Evolutionary conservation across 2,113 vertebrate genomes (phyloP).

Genomic region (Ellobius talpinus): DNA sequence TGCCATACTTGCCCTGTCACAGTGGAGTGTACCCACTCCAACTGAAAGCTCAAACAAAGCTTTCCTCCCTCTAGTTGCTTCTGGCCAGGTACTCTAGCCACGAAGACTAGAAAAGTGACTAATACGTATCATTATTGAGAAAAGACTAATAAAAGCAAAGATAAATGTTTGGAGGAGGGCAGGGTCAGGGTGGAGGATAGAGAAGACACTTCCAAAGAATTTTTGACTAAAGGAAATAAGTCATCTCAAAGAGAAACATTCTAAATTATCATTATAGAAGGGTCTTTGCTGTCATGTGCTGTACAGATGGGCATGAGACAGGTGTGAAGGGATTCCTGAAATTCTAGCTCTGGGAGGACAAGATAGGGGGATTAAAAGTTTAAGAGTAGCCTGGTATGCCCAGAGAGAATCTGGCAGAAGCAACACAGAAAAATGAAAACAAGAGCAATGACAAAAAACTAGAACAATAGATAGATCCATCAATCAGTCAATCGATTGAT

Average conservation of each 20-base stretch:
- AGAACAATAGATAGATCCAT: too few species aligned
- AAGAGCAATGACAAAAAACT: background rate
- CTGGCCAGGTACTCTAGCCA: background rate
- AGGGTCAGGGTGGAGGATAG: background rate
- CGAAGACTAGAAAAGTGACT: background rate
- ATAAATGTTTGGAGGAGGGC: background rate
- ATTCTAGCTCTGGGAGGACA: background rate
- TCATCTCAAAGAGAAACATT: background rate
- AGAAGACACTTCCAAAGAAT: background rate
- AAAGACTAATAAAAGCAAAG: background rate
- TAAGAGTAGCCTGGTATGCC: background rate
- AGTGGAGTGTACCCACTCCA: background rate
- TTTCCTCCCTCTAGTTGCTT: background rate
- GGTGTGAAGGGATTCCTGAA: too few species aligned
- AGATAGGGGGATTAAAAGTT: background rate
- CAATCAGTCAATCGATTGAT: too few species aligned
- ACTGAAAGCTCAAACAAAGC: background rate
- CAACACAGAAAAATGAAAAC: background rate
- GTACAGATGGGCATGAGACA: background rate
- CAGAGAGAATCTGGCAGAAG: background rate
- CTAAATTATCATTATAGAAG: background rate
- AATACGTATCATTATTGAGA: background rate
- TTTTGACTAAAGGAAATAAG: background rate
- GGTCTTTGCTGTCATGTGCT: background rate
- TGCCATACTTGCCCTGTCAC: background rate